phyloP scores from a whole-genome alignment of 2,888 invertebrate species.

The Chironomus riparius region DNA sequence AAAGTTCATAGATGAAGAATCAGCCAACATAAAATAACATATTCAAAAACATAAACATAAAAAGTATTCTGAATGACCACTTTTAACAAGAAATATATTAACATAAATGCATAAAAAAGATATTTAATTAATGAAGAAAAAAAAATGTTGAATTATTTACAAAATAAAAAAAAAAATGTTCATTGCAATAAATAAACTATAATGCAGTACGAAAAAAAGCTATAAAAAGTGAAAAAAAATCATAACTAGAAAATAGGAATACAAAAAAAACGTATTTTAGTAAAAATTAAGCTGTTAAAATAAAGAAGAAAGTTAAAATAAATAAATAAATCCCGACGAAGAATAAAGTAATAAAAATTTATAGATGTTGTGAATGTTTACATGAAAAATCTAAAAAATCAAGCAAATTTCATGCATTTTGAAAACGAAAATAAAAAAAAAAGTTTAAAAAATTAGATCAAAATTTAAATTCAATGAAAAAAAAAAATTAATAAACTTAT shows the following conservation, averaged over 20 bases:
- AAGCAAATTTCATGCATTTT: neutral
- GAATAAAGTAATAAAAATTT: neutral
- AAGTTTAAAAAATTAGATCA: too few relatives aligned
- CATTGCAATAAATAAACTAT: constrained; percentile 1
- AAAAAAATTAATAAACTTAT: too few relatives aligned
- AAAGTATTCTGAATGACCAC: neutral
- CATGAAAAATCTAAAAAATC: neutral
- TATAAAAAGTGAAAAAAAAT: neutral
- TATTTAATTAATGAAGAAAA: neutral
- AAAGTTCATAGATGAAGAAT: neutral
- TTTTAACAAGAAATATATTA: neutral
- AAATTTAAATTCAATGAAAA: too few relatives aligned
- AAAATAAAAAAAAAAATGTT: neutral
- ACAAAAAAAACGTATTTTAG: neutral
- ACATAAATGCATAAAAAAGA: neutral
- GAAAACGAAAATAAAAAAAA: neutral
- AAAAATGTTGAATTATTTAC: neutral
- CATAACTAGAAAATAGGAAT: neutral
- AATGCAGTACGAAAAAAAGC: neutral
- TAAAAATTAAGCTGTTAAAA: neutral
- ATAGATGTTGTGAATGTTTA: constrained; percentile 3
- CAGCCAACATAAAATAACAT: neutral
- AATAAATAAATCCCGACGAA: neutral
- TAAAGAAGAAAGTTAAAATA: neutral
- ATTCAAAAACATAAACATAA: neutral